A percentile compares a stretch with the other conserved stretches of the same genome.
phyloP scores from a whole-genome alignment of 2,888 invertebrate species.

The Hydroisotoma schaefferi region DNA sequence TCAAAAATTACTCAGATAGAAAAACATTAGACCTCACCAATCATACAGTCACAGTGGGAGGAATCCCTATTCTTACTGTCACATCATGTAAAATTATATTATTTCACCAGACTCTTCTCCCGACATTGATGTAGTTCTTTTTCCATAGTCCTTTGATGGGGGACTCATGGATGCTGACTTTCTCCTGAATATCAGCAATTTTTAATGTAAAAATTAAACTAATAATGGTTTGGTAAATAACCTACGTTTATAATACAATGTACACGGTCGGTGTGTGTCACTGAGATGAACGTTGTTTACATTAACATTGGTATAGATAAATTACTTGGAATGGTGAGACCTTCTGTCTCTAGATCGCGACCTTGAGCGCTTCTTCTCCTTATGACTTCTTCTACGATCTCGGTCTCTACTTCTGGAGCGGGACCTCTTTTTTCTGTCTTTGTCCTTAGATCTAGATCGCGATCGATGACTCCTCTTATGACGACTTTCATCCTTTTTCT shows the following conservation, averaged over 20 bases:
- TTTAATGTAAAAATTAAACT: too few relatives aligned
- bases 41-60: too few relatives aligned
- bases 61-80: too few relatives aligned
- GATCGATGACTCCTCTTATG: constrained; percentile 14
- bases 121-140: constrained; percentile 23
- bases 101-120: constrained; percentile 29
- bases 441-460: constrained; percentile 1
- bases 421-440: not conserved
- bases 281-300: not conserved
- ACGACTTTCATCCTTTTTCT: constrained; percentile 18
- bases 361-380: constrained; percentile 15
- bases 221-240: too few relatives aligned
- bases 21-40: not conserved
- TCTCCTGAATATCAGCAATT: constrained; percentile 17
- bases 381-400: constrained; percentile 14
- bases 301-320: too few relatives aligned
- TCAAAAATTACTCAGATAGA: constrained; percentile 1
- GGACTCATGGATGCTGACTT: constrained; percentile 14
- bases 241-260: too few relatives aligned
- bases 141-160: not conserved
- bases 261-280: not conserved
- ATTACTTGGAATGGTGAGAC: constrained; percentile 20
- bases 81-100: too few relatives aligned
- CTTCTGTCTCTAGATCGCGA: constrained; percentile 19
- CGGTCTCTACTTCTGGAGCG: constrained; percentile 8